Conservation (phyloP, 2,888 invertebrate species). For the Aspidapion aeneum region DNA sequence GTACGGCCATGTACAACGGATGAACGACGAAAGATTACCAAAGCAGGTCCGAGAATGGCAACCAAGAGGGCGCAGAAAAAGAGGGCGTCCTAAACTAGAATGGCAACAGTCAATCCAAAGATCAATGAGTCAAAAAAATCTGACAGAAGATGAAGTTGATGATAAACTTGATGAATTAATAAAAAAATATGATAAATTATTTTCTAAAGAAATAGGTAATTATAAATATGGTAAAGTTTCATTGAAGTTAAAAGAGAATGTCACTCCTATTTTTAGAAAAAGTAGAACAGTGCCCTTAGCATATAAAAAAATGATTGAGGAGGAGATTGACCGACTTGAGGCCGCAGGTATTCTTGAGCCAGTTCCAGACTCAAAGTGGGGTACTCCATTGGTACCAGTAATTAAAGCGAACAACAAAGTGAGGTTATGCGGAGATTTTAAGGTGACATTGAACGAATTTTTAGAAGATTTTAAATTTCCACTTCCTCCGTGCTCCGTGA, state of each 20-base stretch:
- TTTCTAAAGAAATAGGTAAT: constrained; percentile 6
- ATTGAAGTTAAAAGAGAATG: constrained; percentile 10
- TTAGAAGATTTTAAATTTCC: constrained; percentile 24
- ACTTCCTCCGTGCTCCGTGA: constrained; percentile 18
- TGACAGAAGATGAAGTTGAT: too few species aligned
- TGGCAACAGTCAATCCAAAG: too few species aligned
- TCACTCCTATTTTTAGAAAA: constrained; percentile 11
- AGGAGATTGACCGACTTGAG: constrained; percentile 15
- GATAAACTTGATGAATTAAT: not conserved
- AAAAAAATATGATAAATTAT: not conserved
- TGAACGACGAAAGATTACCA: too few species aligned
- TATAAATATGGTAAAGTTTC: constrained; percentile 10
- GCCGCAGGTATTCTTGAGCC: constrained; percentile 12
- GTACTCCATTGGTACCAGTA: too few species aligned
- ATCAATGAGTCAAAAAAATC: too few species aligned
- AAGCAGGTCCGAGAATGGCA: too few species aligned
- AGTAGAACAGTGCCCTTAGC: not conserved
- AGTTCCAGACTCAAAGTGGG: constrained; percentile 22
- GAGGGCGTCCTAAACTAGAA: too few species aligned
- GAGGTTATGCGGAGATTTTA: constrained; percentile 31
- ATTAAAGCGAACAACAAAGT: constrained; percentile 25
- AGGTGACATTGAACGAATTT: constrained; percentile 26
- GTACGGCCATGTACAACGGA: too few species aligned
- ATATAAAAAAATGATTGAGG: not conserved
- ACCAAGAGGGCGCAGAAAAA: too few species aligned